Conservation (phyloP, 64 coral and sea anemone species). For the Montipora foliosa region DNA sequence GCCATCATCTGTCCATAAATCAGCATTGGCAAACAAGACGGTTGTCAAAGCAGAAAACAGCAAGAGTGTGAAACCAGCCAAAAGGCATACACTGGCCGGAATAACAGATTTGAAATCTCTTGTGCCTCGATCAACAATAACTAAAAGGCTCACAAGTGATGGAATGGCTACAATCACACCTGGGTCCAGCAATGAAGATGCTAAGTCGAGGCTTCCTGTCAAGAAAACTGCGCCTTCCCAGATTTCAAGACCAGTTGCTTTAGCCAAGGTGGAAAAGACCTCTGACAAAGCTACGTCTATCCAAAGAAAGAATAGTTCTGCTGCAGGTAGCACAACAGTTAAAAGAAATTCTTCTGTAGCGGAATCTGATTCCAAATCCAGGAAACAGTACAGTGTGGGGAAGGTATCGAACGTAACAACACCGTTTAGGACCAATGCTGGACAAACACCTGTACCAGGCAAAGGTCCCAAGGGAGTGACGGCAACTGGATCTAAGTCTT, state of each 20-base stretch:
- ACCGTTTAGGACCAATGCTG: background rate
- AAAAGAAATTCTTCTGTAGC: conserved; percentile 14
- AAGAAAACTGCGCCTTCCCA: conserved; percentile 1
- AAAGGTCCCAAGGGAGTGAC: conserved; percentile 3
- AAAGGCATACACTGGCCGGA: conserved; percentile 21
- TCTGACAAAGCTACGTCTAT: background rate
- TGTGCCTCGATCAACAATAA: conserved; percentile 17
- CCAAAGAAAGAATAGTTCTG: background rate
- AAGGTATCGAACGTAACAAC: background rate
- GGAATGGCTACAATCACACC: background rate
- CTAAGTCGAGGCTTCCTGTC: conserved; percentile 27
- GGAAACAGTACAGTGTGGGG: background rate
- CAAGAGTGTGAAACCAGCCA: background rate
- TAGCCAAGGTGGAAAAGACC: background rate
- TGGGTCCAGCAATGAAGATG: background rate
- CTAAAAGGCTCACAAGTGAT: background rate
- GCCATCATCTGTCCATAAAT: conserved; percentile 11
- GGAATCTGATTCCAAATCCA: background rate
- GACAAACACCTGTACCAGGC: background rate
- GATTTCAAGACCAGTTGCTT: conserved; percentile 20
- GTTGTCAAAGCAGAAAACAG: background rate
- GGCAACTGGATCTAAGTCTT: background rate
- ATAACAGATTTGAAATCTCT: background rate
- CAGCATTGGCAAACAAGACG: background rate
- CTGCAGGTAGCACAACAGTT: background rate